Conservation (phyloP, 1,140 invertebrate species). For the Drosophila nebulosa region DNA sequence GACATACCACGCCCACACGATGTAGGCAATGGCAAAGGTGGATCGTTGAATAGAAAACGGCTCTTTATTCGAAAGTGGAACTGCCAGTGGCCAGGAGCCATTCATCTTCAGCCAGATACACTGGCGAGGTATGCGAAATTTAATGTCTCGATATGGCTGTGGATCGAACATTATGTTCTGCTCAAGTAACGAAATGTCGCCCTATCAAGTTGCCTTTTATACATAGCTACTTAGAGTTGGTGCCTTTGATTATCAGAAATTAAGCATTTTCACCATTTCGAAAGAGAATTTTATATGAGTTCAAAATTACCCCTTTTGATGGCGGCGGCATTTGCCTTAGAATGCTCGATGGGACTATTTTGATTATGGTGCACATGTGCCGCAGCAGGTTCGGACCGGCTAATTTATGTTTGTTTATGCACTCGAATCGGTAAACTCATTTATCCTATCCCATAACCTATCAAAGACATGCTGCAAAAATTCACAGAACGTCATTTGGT, state of each 20-base stretch:
- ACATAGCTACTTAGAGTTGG: neutral
- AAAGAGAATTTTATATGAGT: conserved; percentile 34
- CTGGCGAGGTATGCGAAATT: conserved; percentile 65
- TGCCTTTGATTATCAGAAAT: neutral
- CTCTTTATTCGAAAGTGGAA: neutral
- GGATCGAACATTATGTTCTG: conserved; percentile 25
- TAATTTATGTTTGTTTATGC: neutral
- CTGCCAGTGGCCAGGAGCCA: conserved; percentile 68
- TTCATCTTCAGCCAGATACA: conserved; percentile 78
- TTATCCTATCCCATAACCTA: no score
- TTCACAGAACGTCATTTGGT: no score
- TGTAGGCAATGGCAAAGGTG: conserved; percentile 34
- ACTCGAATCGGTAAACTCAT: no score
- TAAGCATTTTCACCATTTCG: neutral
- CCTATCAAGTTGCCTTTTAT: conserved; percentile 12
- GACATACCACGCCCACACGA: conserved; percentile 68
- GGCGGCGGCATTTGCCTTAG: neutral
- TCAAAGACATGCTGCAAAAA: no score
- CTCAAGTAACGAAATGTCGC: neutral
- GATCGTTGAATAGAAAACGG: neutral
- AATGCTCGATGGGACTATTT: neutral
- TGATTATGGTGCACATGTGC: neutral
- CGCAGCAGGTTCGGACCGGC: neutral
- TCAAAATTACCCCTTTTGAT: conserved; percentile 24
- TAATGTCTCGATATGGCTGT: conserved; percentile 4